These are phyloP conservation scores for Xiphophorus birchmanni DNA, from an alignment of 2,797 vertebrate genomes.

Conservation along the genomic window DNA sequence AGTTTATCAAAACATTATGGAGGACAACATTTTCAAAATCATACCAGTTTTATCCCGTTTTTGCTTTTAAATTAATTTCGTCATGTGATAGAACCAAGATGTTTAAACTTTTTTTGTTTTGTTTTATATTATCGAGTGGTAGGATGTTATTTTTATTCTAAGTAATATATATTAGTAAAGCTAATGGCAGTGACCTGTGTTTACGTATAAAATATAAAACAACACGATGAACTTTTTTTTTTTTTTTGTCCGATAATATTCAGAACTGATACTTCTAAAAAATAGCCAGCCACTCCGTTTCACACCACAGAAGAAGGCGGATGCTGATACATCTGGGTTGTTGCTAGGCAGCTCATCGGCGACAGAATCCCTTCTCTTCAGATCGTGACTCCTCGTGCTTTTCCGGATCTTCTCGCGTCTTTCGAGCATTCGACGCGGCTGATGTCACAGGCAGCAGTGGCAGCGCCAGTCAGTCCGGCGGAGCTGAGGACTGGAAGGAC, in stretches of 20 bases:
- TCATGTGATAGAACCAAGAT: neutral
- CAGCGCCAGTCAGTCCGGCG: conserved; percentile 20
- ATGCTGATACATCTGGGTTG: neutral
- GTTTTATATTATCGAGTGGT: neutral
- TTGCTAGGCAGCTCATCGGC: conserved; percentile 32
- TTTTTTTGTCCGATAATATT: neutral
- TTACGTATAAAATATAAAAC: neutral
- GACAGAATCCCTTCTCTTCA: conserved; percentile 40
- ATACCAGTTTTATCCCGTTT: neutral
- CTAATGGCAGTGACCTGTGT: neutral
- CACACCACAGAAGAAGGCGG: neutral
- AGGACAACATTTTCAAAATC: neutral
- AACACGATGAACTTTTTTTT: neutral
- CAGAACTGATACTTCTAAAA: neutral
- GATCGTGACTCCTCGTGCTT: conserved; percentile 37
- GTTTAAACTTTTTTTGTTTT: neutral
- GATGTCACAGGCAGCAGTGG: conserved; percentile 56
- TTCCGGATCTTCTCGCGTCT: conserved; percentile 37
- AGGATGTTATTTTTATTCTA: neutral
- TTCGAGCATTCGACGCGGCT: conserved; percentile 19
- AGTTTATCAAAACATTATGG: neutral
- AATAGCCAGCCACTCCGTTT: neutral
- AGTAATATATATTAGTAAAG: neutral
- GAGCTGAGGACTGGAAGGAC: conserved; percentile 21
- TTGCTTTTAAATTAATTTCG: neutral